Evolutionary conservation across 2,113 vertebrate genomes (phyloP).

Genomic region (Ia io): DNA sequence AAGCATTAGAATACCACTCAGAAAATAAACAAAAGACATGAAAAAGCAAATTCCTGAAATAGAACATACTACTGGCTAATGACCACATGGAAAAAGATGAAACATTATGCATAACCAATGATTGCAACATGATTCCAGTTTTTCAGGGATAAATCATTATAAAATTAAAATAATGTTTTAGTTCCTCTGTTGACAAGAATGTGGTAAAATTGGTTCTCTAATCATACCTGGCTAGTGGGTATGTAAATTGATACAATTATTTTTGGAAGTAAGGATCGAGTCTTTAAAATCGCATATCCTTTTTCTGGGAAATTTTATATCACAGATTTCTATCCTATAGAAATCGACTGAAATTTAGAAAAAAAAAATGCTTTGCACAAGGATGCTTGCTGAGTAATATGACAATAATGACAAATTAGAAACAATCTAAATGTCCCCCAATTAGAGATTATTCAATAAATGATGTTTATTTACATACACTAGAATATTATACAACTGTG

Average conservation of each 20-base stretch:
- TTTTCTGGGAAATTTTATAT: not conserved
- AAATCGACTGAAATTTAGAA: not conserved
- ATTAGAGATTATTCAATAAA: not conserved
- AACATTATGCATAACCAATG: not conserved
- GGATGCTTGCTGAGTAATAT: not conserved
- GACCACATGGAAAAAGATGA: not conserved
- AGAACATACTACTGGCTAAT: not conserved
- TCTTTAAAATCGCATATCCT: not conserved
- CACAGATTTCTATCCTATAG: not conserved
- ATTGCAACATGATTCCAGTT: not conserved
- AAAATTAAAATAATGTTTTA: slow-evolving; percentile 27
- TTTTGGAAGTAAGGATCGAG: not conserved
- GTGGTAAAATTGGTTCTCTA: not conserved
- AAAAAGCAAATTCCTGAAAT: slow-evolving; percentile 15
- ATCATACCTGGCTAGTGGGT: not conserved
- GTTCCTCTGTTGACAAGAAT: slow-evolving; percentile 18
- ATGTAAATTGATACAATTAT: not conserved
- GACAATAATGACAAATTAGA: slow-evolving; percentile 19
- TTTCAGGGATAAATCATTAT: not conserved
- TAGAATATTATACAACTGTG: not conserved
- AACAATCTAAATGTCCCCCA: not conserved
- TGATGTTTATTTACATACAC: not conserved
- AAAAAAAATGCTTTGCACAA: not conserved
- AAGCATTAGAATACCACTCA: slow-evolving; percentile 14
- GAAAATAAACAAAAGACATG: slow-evolving; percentile 10